Evolutionary conservation across 2,888 invertebrate species (phyloP).

Genomic region (Drosophila melanocephala): DNA sequence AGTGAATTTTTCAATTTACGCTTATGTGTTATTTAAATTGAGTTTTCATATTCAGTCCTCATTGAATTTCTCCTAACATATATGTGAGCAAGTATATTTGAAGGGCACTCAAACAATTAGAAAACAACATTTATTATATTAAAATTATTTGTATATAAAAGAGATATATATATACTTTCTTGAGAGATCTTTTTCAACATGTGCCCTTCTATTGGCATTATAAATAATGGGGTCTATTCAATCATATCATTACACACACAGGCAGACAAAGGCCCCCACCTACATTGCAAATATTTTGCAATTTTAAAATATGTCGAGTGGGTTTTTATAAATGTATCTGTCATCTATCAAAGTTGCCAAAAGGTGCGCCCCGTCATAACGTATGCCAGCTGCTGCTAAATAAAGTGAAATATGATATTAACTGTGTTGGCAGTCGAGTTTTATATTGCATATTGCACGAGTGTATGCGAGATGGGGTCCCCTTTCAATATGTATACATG

Average conservation of each 20-base stretch:
- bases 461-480: slow-evolving; percentile 4
- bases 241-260: slow-evolving; percentile 52
- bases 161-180: background rate
- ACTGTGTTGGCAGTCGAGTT: slow-evolving; percentile 14
- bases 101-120: background rate
- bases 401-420: slow-evolving; percentile 60
- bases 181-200: background rate
- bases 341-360: slow-evolving; percentile 59
- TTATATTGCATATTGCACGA: slow-evolving; percentile 19
- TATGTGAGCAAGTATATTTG: background rate
- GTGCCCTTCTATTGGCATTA: slow-evolving; percentile 3
- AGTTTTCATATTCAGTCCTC: background rate
- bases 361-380: slow-evolving; percentile 22
- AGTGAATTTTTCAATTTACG: background rate
- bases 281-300: slow-evolving; percentile 33
- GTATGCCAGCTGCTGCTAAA: slow-evolving; percentile 39
- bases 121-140: background rate
- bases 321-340: slow-evolving; percentile 49
- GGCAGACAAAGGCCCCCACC: slow-evolving; percentile 5
- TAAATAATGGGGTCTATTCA: slow-evolving; percentile 49
- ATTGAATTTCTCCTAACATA: background rate
- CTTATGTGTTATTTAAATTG: background rate
- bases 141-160: background rate
- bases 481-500: slow-evolving; percentile 12
- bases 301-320: slow-evolving; percentile 50